Conservation (phyloP, 2,797 vertebrate genomes). For the Dipus sagitta region DNA sequence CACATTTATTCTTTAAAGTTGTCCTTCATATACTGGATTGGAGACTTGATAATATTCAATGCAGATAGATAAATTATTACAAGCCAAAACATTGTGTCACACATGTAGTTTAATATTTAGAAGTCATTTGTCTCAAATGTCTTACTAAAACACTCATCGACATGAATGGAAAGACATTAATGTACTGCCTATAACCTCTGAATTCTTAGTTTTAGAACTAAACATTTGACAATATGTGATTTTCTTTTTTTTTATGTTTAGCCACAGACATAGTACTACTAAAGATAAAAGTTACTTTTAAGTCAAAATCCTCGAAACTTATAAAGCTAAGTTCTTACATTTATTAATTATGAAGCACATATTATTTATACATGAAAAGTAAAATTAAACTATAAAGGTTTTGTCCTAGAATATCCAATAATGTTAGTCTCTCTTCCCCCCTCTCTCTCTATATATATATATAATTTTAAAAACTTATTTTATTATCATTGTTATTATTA, state of each 20-base stretch:
- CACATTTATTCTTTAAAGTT: background rate
- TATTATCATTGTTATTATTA: too few species aligned
- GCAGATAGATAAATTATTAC: slow-evolving; percentile 13
- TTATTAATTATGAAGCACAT: slow-evolving; percentile 7
- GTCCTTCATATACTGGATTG: background rate
- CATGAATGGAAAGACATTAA: slow-evolving; percentile 13
- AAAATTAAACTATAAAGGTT: slow-evolving; percentile 34
- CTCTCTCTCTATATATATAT: too few species aligned
- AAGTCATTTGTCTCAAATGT: slow-evolving; percentile 24
- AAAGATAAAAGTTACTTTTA: slow-evolving; percentile 77
- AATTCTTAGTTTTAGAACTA: slow-evolving; percentile 40
- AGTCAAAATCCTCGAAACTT: slow-evolving; percentile 51
- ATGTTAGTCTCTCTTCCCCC: too few species aligned
- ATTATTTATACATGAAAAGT: slow-evolving; percentile 19
- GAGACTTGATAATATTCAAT: background rate
- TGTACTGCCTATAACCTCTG: background rate
- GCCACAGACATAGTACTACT: slow-evolving; percentile 71
- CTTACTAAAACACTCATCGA: slow-evolving; percentile 6
- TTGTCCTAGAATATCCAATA: slow-evolving; percentile 27
- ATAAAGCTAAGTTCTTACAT: slow-evolving; percentile 2
- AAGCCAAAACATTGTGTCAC: slow-evolving; percentile 37
- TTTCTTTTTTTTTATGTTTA: slow-evolving; percentile 78
- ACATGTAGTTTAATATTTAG: slow-evolving; percentile 24
- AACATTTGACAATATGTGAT: slow-evolving; percentile 71
- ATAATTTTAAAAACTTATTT: too few species aligned